A percentile compares a stretch with the other conserved stretches of the same genome.
Evolutionary conservation across 2,797 vertebrate genomes (phyloP).

Genomic region (Buphagus erythrorhynchus): DNA sequence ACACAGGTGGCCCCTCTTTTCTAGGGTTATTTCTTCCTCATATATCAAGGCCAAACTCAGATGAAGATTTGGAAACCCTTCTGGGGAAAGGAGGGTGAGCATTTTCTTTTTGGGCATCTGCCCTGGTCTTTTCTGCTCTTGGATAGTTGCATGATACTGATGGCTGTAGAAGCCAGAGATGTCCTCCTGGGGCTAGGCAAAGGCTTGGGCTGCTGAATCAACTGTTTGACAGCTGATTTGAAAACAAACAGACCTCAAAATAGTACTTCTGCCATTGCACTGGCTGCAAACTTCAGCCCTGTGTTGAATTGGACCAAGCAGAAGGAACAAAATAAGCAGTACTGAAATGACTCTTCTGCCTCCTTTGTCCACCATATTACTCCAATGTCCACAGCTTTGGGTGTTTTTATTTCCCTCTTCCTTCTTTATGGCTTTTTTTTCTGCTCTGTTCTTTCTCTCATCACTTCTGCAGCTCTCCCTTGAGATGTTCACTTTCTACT

Average conservation of each 20-base stretch:
- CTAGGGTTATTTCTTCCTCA: constrained; percentile 6
- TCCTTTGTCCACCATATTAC: not conserved
- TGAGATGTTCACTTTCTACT: not conserved
- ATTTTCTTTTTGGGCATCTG: not conserved
- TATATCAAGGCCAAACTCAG: not conserved
- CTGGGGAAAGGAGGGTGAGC: not conserved
- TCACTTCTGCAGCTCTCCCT: not conserved
- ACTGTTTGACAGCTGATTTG: not conserved
- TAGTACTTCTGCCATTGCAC: not conserved
- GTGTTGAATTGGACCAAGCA: not conserved
- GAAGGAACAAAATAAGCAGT: not conserved
- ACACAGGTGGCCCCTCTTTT: not conserved
- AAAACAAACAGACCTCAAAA: constrained; percentile 51
- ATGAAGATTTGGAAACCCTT: constrained; percentile 16
- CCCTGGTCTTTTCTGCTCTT: not conserved
- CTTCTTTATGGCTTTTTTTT: not conserved
- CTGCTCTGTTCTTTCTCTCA: not conserved
- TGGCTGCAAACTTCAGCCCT: not conserved
- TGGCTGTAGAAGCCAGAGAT: not conserved
- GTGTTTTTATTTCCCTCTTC: not conserved
- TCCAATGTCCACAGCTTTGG: not conserved
- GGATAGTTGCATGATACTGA: not conserved
- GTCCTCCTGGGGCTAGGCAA: not conserved
- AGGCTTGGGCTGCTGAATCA: not conserved
- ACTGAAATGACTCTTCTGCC: not conserved